phyloP scores from a whole-genome alignment of 2,113 vertebrate species.

The Gallinago paraguaiae region DNA sequence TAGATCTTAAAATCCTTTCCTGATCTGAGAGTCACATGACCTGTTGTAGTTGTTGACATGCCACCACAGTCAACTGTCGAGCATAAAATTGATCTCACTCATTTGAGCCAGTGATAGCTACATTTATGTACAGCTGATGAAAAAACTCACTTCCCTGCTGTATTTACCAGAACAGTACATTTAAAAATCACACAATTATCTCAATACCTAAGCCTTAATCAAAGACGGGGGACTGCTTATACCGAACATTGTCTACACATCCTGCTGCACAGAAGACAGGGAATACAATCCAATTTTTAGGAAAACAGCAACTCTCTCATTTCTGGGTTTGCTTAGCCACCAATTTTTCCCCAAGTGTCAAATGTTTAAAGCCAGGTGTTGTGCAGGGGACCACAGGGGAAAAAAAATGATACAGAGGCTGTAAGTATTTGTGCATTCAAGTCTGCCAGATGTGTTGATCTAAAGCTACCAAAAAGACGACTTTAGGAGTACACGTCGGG shows the following conservation, averaged over 20 bases:
- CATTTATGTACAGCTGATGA: background rate
- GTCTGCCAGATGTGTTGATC: background rate
- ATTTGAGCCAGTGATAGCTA: background rate
- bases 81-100: background rate
- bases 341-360: background rate
- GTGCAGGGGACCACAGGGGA: background rate
- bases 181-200: background rate
- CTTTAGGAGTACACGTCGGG: background rate
- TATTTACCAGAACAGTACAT: background rate
- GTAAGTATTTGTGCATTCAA: background rate
- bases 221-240: background rate
- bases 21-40: background rate
- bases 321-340: background rate
- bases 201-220: background rate
- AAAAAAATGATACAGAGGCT: background rate
- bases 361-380: background rate
- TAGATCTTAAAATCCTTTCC: slow-evolving; percentile 50
- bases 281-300: background rate
- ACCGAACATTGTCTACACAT: background rate
- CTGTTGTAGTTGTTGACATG: background rate
- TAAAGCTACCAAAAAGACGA: background rate
- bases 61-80: background rate
- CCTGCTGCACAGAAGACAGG: background rate
- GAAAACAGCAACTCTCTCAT: background rate
- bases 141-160: background rate